Base-by-base conservation (phyloP, 1,140 invertebrate species). In the Caenorhabditis remanei region DNA sequence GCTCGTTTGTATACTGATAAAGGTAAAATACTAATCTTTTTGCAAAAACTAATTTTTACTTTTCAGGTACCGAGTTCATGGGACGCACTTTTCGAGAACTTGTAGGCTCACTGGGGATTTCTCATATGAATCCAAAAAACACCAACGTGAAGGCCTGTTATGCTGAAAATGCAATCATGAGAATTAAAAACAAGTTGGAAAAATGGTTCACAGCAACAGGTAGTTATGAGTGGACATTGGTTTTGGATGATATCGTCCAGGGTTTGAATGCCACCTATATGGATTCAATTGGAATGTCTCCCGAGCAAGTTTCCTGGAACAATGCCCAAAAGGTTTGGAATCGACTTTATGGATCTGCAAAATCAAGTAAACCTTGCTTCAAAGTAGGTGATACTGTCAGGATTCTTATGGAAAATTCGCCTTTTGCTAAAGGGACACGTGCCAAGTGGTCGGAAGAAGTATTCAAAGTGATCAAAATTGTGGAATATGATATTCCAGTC, bases 51-150 rank as follows among this genome's bases (percentile, higher is more conserved):
- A n/a, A n/a, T n/a, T n/a, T n/a, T n/a, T n/a, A 9, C 2, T 63
- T 63, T 32, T 63, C n/a, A 63, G 21, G 58, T n/a, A 63, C 58
- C 7, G 58, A 63, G n/a, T 63, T 63, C 7, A 63, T 32, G n/a
- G 58, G 58, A 1, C 0, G 7, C 3, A 63, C 8, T 40, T 63
- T 63, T 32, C 58, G 21, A 9, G 2, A 32, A 2, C 13, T 63
- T 63, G 14, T 16, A 1, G 2, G 2, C 0, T 9, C 14, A 32
- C 2, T 40, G 4, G 58, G 21, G 9, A 24, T 32, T 63, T 32
- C 21, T 63, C 58, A 32, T 14, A 32, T 32, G 58, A 63, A 63
- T 7, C 58, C 58, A 32, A 63, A 63, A 63, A 63, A 63, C 6
- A 63, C 58, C 0, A 63, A 63, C 32, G 58, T 63, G 0, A 63